Evolutionary conservation across 2,113 vertebrate genomes (phyloP).

Genomic region (Epinephelus moara): DNA sequence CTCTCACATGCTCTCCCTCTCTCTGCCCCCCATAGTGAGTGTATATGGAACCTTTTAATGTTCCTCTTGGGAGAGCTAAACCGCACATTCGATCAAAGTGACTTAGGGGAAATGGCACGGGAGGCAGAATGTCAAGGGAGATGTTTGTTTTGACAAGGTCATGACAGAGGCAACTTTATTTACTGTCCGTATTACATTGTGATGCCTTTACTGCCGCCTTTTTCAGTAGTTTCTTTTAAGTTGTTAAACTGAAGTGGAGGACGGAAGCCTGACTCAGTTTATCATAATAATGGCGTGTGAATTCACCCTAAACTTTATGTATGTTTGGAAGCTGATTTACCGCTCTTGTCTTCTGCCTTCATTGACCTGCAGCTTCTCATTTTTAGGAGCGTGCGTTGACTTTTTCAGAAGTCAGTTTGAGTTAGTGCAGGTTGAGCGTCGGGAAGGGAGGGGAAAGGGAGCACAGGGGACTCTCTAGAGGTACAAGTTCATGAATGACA

Average conservation of each 20-base stretch:
- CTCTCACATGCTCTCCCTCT: conserved; percentile 19
- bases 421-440: neutral
- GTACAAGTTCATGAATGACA: conserved; percentile 82
- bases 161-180: conserved; percentile 73
- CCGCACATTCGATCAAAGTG: conserved; percentile 77
- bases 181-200: conserved; percentile 50
- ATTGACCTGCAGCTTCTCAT: conserved; percentile 15
- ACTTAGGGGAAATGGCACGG: conserved; percentile 62
- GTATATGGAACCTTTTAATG: conserved; percentile 63
- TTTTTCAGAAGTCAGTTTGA: conserved; percentile 39
- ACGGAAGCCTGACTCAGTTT: conserved; percentile 31
- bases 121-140: conserved; percentile 59
- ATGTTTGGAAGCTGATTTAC: conserved; percentile 36
- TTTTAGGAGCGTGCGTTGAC: conserved; percentile 7
- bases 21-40: neutral
- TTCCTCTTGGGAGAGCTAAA: conserved; percentile 75
- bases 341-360: conserved; percentile 22
- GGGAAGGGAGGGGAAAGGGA: conserved; percentile 43
- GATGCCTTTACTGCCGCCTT: conserved; percentile 51
- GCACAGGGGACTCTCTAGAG: conserved; percentile 45
- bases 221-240: conserved; percentile 45
- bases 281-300: conserved; percentile 22
- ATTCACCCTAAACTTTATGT: conserved; percentile 36
- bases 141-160: conserved; percentile 80
- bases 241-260: conserved; percentile 40